These are phyloP conservation scores for Neoniphon sammara DNA, from an alignment of 2,797 vertebrate species.

Conservation along the genomic window DNA sequence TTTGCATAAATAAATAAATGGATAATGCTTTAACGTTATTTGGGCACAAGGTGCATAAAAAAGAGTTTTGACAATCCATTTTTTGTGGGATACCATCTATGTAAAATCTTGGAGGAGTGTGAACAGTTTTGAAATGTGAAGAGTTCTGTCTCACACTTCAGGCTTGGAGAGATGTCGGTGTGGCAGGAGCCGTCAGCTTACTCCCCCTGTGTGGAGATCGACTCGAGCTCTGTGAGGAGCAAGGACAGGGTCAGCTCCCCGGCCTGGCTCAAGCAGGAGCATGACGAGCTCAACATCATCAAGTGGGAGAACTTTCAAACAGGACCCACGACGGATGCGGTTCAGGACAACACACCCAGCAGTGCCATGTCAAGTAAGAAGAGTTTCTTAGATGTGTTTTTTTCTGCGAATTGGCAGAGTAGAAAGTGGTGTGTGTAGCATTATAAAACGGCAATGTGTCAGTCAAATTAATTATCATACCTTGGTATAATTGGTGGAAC, in stretches of 20 bases:
- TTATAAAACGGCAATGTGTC: too few species aligned
- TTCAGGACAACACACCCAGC: constrained; percentile 83
- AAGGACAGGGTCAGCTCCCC: constrained; percentile 74
- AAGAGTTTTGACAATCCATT: too few species aligned
- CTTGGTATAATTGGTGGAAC: too few species aligned
- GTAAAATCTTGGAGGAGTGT: too few species aligned
- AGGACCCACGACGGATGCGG: constrained; percentile 58
- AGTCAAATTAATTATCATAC: too few species aligned
- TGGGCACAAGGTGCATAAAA: too few species aligned
- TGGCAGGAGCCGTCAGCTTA: constrained; percentile 78
- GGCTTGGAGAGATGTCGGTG: constrained; percentile 73
- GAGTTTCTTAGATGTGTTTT: background rate
- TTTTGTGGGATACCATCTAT: too few species aligned
- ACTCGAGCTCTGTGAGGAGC: constrained; percentile 80
- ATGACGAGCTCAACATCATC: constrained; percentile 75
- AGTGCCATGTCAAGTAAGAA: constrained; percentile 79
- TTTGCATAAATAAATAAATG: too few species aligned
- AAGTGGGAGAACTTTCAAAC: constrained; percentile 78
- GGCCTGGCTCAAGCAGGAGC: constrained; percentile 81
- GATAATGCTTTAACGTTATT: too few species aligned
- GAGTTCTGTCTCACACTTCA: background rate
- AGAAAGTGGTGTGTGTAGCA: too few species aligned
- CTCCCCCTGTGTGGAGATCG: constrained; percentile 78
- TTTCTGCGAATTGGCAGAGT: too few species aligned
- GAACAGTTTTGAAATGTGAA: too few species aligned